These are phyloP conservation scores for Cryptomyrus ogoouensis DNA, from an alignment of 2,113 vertebrate species.

Conservation along the genomic window DNA sequence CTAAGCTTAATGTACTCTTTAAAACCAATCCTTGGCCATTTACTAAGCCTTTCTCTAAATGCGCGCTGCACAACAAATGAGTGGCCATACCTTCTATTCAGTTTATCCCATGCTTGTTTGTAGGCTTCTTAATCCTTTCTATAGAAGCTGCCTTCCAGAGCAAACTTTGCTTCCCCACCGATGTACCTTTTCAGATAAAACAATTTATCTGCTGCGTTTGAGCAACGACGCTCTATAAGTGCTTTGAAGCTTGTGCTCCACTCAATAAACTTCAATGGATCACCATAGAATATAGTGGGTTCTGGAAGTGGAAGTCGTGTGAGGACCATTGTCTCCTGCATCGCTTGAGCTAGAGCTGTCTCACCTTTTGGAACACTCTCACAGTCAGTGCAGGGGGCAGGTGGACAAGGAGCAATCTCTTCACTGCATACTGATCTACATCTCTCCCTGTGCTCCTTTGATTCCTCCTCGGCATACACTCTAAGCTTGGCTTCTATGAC, in stretches of 20 bases:
- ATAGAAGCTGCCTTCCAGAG: conserved; percentile 34
- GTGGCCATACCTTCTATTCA: conserved; percentile 25
- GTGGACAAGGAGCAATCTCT: not conserved
- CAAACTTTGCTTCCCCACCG: not conserved
- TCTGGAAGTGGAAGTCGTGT: not conserved
- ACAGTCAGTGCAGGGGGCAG: not conserved
- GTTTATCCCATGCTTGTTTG: conserved; percentile 29
- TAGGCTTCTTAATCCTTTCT: conserved; percentile 26
- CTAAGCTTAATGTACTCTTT: not conserved
- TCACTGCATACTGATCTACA: not conserved
- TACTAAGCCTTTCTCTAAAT: conserved; percentile 33
- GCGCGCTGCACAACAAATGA: conserved; percentile 28
- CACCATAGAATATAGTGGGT: conserved; percentile 25
- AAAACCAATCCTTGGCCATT: conserved; percentile 32
- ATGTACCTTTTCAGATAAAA: not conserved
- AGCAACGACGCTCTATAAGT: conserved; percentile 30
- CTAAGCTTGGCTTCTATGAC: not conserved
- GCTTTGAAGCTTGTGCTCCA: conserved; percentile 35
- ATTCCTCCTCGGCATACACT: not conserved
- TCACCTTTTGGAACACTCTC: not conserved
- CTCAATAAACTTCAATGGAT: conserved; percentile 32
- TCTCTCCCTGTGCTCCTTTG: conserved; percentile 14
- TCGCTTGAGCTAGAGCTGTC: not conserved
- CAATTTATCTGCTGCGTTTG: not conserved
- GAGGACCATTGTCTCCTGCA: not conserved